Conservation (phyloP, 1,140 invertebrate species). For the Drosophila novamexicana region DNA sequence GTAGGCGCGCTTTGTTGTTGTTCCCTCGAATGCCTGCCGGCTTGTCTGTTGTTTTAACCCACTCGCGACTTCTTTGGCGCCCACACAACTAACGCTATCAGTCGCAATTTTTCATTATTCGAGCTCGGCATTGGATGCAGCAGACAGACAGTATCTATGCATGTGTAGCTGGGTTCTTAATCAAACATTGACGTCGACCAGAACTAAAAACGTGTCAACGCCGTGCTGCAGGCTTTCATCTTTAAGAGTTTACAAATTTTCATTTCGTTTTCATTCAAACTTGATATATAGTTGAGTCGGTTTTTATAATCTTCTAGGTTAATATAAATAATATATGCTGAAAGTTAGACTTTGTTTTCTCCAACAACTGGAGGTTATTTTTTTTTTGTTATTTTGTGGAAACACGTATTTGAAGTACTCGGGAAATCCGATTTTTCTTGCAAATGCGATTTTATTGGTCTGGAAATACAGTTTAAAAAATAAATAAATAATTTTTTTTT, state of each 20-base stretch:
- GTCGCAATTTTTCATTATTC: constrained; percentile 72
- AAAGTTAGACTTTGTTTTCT: too few relatives aligned
- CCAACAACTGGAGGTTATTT: too few relatives aligned
- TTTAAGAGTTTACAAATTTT: background rate
- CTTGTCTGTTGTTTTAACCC: constrained; percentile 44
- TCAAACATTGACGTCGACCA: constrained; percentile 49
- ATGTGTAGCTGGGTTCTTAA: constrained; percentile 36
- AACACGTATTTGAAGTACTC: too few relatives aligned
- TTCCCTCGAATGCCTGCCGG: background rate
- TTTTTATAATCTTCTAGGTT: too few relatives aligned
- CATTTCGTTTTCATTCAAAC: too few relatives aligned
- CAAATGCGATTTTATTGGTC: too few relatives aligned
- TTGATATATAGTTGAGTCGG: too few relatives aligned
- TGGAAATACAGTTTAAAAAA: too few relatives aligned
- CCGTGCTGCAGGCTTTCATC: background rate
- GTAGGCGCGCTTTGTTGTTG: constrained; percentile 44
- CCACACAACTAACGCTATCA: constrained; percentile 42
- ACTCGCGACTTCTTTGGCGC: constrained; percentile 16
- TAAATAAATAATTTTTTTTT: too few relatives aligned
- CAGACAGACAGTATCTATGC: constrained; percentile 6
- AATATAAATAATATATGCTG: too few relatives aligned
- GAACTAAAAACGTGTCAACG: constrained; percentile 35
- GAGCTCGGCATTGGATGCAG: constrained; percentile 13
- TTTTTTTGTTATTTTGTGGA: too few relatives aligned
- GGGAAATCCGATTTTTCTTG: too few relatives aligned